Base-by-base conservation (phyloP, 2,113 vertebrate species). In the Prionailurus bengalensis region DNA sequence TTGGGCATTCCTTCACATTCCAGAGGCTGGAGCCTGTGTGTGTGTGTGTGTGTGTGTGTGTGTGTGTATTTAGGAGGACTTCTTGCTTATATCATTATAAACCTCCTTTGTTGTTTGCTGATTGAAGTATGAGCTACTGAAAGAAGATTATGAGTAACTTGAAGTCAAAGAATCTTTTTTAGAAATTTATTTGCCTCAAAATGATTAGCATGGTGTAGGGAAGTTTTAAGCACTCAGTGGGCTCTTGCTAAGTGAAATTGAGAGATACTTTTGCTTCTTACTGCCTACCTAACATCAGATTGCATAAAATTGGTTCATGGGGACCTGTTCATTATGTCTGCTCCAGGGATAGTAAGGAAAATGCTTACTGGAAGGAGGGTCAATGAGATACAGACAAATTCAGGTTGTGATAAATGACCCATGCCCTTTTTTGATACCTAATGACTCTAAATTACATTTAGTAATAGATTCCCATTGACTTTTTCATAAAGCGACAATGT, bases 1-100 rank as follows among this genome's bases (percentile, higher is more conserved):
- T 68, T 92, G 94, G 95, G 65, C 92, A 85, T 96, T 94, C 81
- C 85, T 96, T 92, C 83, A 97, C 84, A 92, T 96, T 97, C 91
- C 88, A 88, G 45, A 96, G 94, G 45, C 45, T 80, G 65, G 31
- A 73, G 80, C 53, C 11, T 92, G 15, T 79, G 83, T 90, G 48
- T 84, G 76, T 74, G 65, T 80, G 81, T 68, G 39, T 16, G 23
- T 19, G 45, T 9, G 12, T 29, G 31, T 33, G 63, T 65, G 48
- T 15, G 3, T 58, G 19, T 4, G 73, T 29, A 3, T 45, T 4
- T 31, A 31, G 63, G 13, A 29, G 29, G 23, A 55, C 66, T 89
- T 94, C 89, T 79, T 91, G 39, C 55, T 90, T 91, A 25, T 39
- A 81, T 90, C 93, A 73, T 94, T 29, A 91, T 87, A 78, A 88